Evolutionary conservation across 2,113 vertebrate species (phyloP).

Genomic region (Myotis yumanensis): DNA sequence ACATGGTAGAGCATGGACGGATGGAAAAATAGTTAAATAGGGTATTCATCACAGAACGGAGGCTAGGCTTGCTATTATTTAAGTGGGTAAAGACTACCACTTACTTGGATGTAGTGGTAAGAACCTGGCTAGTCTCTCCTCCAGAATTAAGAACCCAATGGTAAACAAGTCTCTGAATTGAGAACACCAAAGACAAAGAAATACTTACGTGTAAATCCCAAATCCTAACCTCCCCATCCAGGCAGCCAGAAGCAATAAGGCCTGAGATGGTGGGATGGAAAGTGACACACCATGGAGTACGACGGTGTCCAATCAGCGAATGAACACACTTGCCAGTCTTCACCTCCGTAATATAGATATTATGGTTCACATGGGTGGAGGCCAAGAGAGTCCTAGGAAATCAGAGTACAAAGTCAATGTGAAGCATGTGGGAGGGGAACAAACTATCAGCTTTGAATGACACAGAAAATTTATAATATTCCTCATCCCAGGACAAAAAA

Average conservation of each 20-base stretch:
- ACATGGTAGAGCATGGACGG: not conserved
- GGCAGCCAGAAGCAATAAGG: slow-evolving; percentile 97
- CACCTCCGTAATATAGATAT: slow-evolving; percentile 99
- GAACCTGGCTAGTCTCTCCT: not conserved
- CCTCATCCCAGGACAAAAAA: not conserved
- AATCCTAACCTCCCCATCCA: slow-evolving; percentile 98
- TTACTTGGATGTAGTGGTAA: not conserved
- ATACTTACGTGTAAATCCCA: slow-evolving; percentile 98
- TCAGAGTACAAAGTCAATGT: slow-evolving; percentile 48
- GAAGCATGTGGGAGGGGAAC: not conserved
- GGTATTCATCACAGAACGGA: not conserved
- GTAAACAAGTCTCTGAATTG: slow-evolving; percentile 16
- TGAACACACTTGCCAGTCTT: slow-evolving; percentile 99
- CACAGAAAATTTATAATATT: not conserved
- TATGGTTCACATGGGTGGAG: slow-evolving; percentile 99
- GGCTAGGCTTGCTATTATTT: not conserved
- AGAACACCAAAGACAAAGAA: slow-evolving; percentile 43
- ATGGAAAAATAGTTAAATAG: not conserved
- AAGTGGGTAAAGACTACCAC: not conserved
- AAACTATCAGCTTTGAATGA: slow-evolving; percentile 2
- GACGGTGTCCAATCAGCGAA: slow-evolving; percentile 96
- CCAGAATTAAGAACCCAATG: slow-evolving; percentile 20
- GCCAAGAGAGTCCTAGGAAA: slow-evolving; percentile 93
- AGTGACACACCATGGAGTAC: slow-evolving; percentile 99
- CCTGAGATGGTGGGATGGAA: slow-evolving; percentile 99